Percentiles rank a stretch among this genome's conserved stretches.
These are phyloP conservation scores for Harpagifer antarcticus DNA, from an alignment of 2,797 vertebrate species.

Conservation along the genomic window DNA sequence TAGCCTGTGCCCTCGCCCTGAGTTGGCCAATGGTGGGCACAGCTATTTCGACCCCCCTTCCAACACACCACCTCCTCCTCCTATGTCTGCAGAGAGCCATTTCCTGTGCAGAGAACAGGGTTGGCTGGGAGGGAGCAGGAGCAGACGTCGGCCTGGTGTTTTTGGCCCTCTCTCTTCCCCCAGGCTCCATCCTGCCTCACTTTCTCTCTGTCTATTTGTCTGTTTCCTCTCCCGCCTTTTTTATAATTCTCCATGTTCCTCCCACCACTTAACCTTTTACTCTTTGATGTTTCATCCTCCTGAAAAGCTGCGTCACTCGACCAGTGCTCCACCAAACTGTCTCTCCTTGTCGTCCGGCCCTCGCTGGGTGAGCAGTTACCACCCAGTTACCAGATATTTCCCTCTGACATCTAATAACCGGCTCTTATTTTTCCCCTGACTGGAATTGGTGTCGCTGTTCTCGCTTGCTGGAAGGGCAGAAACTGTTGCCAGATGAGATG, in stretches of 20 bases:
- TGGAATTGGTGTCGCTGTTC: constrained; percentile 38
- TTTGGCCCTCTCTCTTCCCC: constrained; percentile 81
- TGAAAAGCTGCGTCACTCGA: constrained; percentile 38
- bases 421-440: constrained; percentile 40
- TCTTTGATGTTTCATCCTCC: constrained; percentile 23
- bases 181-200: constrained; percentile 35
- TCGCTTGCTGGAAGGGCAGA: constrained; percentile 23
- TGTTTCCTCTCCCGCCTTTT: constrained; percentile 35
- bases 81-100: constrained; percentile 59
- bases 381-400: constrained; percentile 66
- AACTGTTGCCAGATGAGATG: constrained; percentile 78
- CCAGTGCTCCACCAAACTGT: constrained; percentile 20
- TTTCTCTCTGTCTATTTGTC: constrained; percentile 40
- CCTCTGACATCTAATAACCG: constrained; percentile 61
- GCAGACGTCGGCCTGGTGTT: constrained; percentile 83
- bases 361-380: constrained; percentile 38
- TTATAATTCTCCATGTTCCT: constrained; percentile 17
- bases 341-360: constrained; percentile 21
- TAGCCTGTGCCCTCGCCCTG: constrained; percentile 27
- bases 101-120: constrained; percentile 76
- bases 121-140: constrained; percentile 75
- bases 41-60: constrained; percentile 55
- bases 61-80: constrained; percentile 26
- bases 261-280: constrained; percentile 31
- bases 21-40: constrained; percentile 47